Conservation (phyloP, 2,113 vertebrate species). For the Cacatua alba region DNA sequence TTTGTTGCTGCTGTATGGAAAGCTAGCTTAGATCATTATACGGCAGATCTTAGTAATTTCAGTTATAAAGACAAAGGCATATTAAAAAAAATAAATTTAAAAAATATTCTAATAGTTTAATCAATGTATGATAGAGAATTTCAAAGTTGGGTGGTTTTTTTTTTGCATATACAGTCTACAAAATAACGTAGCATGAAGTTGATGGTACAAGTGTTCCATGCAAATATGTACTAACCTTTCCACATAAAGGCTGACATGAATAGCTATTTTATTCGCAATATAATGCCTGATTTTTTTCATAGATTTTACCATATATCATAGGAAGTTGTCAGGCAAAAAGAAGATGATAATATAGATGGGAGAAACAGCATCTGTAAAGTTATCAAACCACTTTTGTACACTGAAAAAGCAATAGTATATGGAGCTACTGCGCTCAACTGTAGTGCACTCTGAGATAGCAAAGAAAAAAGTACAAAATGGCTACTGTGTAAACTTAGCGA, state of each 20-base stretch:
- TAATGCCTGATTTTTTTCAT: background rate
- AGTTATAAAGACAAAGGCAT: background rate
- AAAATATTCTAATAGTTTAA: background rate
- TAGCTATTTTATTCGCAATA: background rate
- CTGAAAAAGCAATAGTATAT: background rate
- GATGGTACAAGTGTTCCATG: background rate
- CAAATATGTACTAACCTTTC: background rate
- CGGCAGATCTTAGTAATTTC: background rate
- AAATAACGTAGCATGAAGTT: background rate
- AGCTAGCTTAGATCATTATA: background rate
- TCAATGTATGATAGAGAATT: background rate
- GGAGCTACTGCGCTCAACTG: background rate
- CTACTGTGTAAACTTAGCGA: background rate
- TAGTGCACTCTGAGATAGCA: background rate
- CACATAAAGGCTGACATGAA: background rate
- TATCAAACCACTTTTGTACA: background rate
- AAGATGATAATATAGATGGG: background rate
- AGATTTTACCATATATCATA: background rate
- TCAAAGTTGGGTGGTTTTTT: rapidly evolving
- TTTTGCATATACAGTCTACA: background rate
- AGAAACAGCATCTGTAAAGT: background rate
- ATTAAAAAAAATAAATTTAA: background rate
- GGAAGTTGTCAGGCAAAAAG: background rate
- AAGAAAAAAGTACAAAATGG: background rate
- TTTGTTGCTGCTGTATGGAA: background rate